These are phyloP conservation scores for Drosophila guanche DNA, from an alignment of 1,140 invertebrate species.

Conservation along the genomic window DNA sequence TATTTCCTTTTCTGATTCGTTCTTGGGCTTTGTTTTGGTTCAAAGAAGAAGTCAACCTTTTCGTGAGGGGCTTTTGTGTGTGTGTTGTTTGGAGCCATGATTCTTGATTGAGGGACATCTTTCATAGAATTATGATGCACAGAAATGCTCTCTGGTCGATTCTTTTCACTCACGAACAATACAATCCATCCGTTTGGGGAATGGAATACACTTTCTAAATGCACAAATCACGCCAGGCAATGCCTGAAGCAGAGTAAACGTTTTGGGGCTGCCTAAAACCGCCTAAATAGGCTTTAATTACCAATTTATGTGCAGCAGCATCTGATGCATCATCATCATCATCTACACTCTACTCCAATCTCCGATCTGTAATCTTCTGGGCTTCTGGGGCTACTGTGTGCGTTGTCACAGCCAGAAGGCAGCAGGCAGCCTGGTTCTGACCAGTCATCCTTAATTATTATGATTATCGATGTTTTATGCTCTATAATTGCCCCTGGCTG, in stretches of 20 bases:
- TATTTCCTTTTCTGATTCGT: conserved; percentile 16
- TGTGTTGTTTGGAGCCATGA: conserved; percentile 1
- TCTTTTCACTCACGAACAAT: conserved; percentile 46
- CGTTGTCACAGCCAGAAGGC: conserved; percentile 57
- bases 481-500: conserved; percentile 75
- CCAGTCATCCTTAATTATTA: conserved; percentile 81
- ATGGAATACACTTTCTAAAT: conserved; percentile 34
- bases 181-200: neutral
- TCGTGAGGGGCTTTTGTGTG: conserved; percentile 21
- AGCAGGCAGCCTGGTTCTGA: conserved; percentile 20
- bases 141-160: conserved; percentile 25
- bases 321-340: conserved; percentile 58
- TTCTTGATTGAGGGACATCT: conserved; percentile 19
- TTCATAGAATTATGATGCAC: conserved; percentile 11
- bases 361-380: conserved; percentile 55
- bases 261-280: conserved; percentile 29
- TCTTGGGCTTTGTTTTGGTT: conserved; percentile 17
- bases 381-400: conserved; percentile 51
- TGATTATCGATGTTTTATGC: conserved; percentile 81
- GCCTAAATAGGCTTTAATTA: conserved; percentile 68
- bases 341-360: conserved; percentile 33
- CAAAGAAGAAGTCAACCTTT: conserved; percentile 24
- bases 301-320: conserved; percentile 61
- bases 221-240: conserved; percentile 52
- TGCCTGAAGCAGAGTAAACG: conserved; percentile 28